A percentile compares a stretch with the other conserved stretches of the same genome.
phyloP scores from a whole-genome alignment of 37 sponge, comb jelly and placozoan genomes.

The Eunapius fragilis region DNA sequence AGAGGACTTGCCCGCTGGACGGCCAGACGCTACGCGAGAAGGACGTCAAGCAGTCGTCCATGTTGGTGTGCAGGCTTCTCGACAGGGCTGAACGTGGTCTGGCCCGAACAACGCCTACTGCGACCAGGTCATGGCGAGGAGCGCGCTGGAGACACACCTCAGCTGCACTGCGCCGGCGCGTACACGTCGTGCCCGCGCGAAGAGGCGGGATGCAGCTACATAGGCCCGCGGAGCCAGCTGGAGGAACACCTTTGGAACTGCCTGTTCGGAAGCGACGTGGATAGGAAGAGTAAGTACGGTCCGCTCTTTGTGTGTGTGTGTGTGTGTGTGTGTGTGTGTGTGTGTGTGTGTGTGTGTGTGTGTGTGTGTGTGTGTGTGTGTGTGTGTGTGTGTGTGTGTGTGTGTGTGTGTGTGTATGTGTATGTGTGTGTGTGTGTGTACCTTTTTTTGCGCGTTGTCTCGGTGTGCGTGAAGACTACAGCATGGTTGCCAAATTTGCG shows the following conservation, averaged over 20 bases:
- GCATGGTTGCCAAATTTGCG: too few species aligned
- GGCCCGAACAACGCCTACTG: constrained; percentile 89
- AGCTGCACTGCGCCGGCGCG: constrained; percentile 67
- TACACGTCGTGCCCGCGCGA: constrained; percentile 72
- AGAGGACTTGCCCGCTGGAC: constrained; percentile 65
- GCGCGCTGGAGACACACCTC: constrained; percentile 70
- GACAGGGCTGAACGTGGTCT: constrained; percentile 84
- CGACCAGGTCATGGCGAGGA: constrained; percentile 64
- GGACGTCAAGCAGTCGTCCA: constrained; percentile 59
- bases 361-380: constrained; percentile 18
- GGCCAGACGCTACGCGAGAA: constrained; percentile 21
- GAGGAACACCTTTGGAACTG: constrained; percentile 90
- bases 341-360: constrained; percentile 36
- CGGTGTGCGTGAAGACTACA: too few species aligned
- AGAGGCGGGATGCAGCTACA: constrained; percentile 66
- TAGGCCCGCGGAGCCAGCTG: constrained; percentile 74
- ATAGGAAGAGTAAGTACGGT: constrained; percentile 51
- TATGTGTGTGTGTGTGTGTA: too few species aligned
- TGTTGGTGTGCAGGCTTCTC: constrained; percentile 74
- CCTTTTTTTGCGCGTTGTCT: too few species aligned
- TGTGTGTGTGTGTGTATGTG: too few species aligned
- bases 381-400: neutral
- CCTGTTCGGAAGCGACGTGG: constrained; percentile 49
- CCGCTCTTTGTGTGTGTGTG: neutral
- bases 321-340: constrained; percentile 19